These are phyloP conservation scores for Homalodisca vitripennis DNA, from an alignment of 1,140 invertebrate species.

Conservation along the genomic window DNA sequence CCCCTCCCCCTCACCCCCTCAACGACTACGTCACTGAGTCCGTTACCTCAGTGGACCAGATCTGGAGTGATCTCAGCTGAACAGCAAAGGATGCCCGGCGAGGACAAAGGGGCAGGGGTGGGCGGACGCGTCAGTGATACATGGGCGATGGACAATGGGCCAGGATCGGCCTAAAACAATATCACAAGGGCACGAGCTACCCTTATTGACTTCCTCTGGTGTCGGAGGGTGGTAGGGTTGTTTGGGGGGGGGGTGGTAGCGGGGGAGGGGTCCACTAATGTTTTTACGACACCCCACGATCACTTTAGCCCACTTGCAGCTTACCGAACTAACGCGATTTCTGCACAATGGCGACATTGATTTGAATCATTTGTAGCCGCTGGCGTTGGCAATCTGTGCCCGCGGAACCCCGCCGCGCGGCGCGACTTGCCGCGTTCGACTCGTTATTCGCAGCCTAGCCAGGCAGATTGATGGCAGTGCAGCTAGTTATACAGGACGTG, in stretches of 20 bases:
- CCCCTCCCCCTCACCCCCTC: too few relatives aligned
- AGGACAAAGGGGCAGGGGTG: background rate
- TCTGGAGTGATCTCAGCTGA: background rate
- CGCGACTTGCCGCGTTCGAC: too few relatives aligned
- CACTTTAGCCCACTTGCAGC: background rate
- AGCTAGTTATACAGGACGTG: too few relatives aligned
- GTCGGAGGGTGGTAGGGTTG: background rate
- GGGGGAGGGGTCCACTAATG: background rate
- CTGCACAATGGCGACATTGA: background rate
- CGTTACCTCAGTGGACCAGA: background rate
- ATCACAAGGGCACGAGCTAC: background rate
- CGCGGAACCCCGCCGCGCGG: too few relatives aligned
- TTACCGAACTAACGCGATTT: background rate
- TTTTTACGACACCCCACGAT: background rate
- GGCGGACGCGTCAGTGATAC: background rate
- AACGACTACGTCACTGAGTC: too few relatives aligned
- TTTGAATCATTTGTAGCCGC: background rate
- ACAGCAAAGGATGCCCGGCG: background rate
- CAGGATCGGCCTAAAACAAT: background rate
- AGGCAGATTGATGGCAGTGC: too few relatives aligned
- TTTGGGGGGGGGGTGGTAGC: background rate
- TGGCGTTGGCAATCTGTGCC: too few relatives aligned
- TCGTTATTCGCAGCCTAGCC: too few relatives aligned
- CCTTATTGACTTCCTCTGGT: background rate
- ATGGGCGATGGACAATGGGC: background rate